These are phyloP conservation scores for Protula sp. DNA, from an alignment of 2,888 invertebrate species.

Conservation along the genomic window DNA sequence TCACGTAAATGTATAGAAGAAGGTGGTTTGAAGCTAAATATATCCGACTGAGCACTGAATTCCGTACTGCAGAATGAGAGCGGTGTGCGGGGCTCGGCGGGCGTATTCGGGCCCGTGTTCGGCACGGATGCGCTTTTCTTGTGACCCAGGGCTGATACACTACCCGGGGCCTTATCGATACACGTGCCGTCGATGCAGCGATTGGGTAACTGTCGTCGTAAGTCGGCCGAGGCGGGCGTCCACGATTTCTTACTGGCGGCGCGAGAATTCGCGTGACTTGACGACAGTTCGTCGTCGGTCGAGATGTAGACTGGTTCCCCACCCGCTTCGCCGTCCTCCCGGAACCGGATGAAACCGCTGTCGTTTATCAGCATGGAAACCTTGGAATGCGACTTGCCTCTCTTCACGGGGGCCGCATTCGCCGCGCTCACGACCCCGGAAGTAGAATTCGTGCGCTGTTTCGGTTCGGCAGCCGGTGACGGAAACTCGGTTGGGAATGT, in stretches of 20 bases:
- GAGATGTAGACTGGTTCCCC: constrained; percentile 8
- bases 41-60: constrained; percentile 56
- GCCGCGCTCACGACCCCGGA: neutral
- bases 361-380: constrained; percentile 86
- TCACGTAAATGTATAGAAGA: constrained; percentile 41
- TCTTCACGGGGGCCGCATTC: neutral
- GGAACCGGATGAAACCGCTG: constrained; percentile 72
- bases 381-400: constrained; percentile 39
- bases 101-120: constrained; percentile 12
- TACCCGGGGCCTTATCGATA: neutral
- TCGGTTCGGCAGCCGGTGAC: neutral
- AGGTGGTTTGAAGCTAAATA: constrained; percentile 32
- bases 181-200: neutral
- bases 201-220: neutral
- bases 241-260: neutral
- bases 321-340: constrained; percentile 15
- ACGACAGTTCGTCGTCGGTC: constrained; percentile 15
- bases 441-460: neutral
- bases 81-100: constrained; percentile 7
- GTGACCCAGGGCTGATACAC: neutral
- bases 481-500: neutral
- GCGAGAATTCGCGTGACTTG: neutral
- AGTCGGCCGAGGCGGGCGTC: neutral
- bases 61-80: constrained; percentile 15
- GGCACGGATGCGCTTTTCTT: constrained; percentile 3